phyloP scores from a whole-genome alignment of 2,113 vertebrate species.

The Ibidorhyncha struthersii region DNA sequence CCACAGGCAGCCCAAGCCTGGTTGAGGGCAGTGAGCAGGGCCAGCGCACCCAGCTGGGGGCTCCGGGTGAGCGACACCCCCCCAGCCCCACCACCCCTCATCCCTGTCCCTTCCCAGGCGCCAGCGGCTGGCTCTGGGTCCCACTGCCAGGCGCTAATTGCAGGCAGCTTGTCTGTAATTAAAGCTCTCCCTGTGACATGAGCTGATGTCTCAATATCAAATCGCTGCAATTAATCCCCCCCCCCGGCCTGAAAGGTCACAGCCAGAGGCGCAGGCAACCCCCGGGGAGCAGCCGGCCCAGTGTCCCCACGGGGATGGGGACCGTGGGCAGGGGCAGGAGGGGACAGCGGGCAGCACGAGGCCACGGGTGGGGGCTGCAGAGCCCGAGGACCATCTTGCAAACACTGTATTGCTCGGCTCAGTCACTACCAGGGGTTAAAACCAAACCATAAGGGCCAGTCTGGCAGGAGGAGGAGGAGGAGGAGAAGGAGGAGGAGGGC shows the following conservation, averaged over 20 bases:
- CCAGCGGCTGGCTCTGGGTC: not conserved
- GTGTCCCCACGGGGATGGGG: not conserved
- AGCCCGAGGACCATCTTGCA: not conserved
- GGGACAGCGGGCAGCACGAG: fast-evolving
- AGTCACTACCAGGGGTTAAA: constrained; percentile 53
- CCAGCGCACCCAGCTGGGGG: fast-evolving
- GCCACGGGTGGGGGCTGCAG: not conserved
- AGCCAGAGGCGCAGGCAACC: not conserved
- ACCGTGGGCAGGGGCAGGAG: not conserved
- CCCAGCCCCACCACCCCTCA: not conserved
- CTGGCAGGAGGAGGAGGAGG: not conserved
- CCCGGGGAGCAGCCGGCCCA: fast-evolving
- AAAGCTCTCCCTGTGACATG: not conserved
- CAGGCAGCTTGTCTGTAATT: not conserved
- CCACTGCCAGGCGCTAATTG: not conserved
- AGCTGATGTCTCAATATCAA: constrained; percentile 9
- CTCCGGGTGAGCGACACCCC: not conserved
- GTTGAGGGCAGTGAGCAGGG: not conserved
- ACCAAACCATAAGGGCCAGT: not conserved
- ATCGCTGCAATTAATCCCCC: not conserved
- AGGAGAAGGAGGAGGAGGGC: not conserved
- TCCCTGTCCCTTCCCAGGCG: not conserved
- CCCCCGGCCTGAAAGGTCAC: not conserved
- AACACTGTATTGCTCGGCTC: constrained; percentile 50
- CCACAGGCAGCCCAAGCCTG: not conserved